Evolutionary conservation across 1,140 invertebrate species (phyloP).

Genomic region (Mercenaria mercenaria): DNA sequence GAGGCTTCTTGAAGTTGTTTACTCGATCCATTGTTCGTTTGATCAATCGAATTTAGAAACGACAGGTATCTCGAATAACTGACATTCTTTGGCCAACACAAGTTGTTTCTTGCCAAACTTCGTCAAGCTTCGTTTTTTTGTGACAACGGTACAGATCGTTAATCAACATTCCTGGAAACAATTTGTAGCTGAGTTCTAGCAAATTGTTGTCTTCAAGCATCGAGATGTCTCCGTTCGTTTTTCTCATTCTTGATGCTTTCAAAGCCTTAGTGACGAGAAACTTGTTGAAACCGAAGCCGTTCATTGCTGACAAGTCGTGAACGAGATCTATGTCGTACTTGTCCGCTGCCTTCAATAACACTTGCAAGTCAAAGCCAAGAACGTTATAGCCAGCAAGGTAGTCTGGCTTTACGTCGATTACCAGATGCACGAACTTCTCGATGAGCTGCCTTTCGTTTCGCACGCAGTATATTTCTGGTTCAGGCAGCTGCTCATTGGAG

Average conservation of each 20-base stretch:
- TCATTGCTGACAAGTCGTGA: not conserved
- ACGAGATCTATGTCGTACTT: not conserved
- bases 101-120: too few species aligned
- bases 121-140: not conserved
- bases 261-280: not conserved
- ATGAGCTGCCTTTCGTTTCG: not conserved
- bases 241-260: not conserved
- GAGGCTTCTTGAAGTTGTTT: too few species aligned
- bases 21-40: too few species aligned
- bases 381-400: too few species aligned
- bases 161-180: not conserved
- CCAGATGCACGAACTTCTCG: not conserved
- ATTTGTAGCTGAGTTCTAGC: not conserved
- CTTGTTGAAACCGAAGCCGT: not conserved
- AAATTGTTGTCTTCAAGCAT: not conserved
- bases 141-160: slow-evolving; percentile 4
- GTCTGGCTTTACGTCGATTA: not conserved
- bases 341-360: too few species aligned
- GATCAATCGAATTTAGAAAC: too few species aligned
- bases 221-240: not conserved
- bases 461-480: not conserved
- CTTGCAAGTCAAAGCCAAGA: too few species aligned
- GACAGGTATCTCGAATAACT: too few species aligned
- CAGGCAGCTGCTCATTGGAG: not conserved
- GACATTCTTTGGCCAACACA: too few species aligned